These are phyloP conservation scores for Trachurus trachurus DNA, from an alignment of 2,797 vertebrate species.

Conservation along the genomic window DNA sequence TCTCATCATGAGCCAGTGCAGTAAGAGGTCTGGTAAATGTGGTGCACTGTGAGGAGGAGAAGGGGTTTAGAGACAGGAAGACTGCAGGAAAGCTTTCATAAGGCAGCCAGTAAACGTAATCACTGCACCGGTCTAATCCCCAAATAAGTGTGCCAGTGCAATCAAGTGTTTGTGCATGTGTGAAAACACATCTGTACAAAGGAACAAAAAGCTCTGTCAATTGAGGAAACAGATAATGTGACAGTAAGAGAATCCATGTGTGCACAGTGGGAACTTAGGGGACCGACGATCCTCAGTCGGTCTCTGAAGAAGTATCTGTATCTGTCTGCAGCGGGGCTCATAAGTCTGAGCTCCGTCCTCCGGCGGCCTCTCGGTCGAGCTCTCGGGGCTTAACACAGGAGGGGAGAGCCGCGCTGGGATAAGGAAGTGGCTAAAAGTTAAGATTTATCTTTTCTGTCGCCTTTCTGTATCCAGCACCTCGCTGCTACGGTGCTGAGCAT, in stretches of 20 bases:
- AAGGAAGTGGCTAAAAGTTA: slow-evolving; percentile 57
- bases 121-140: slow-evolving; percentile 66
- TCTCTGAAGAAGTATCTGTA: slow-evolving; percentile 37
- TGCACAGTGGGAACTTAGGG: slow-evolving; percentile 12
- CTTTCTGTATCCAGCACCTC: slow-evolving; percentile 37
- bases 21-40: slow-evolving; percentile 35
- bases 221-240: slow-evolving; percentile 28
- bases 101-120: slow-evolving; percentile 64
- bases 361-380: slow-evolving; percentile 45
- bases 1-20: slow-evolving; percentile 42
- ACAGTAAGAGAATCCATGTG: slow-evolving; percentile 30
- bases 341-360: slow-evolving; percentile 53
- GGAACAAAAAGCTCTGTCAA: slow-evolving; percentile 22
- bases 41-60: slow-evolving; percentile 22
- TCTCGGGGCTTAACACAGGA: slow-evolving; percentile 54
- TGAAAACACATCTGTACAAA: slow-evolving; percentile 26
- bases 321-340: slow-evolving; percentile 53
- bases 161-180: slow-evolving; percentile 54
- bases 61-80: slow-evolving; percentile 26
- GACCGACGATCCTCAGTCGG: slow-evolving; percentile 37
- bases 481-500: slow-evolving; percentile 20
- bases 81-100: slow-evolving; percentile 48
- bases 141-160: slow-evolving; percentile 55
- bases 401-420: slow-evolving; percentile 30
- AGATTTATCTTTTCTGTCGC: slow-evolving; percentile 35